Conservation (phyloP, 2,888 invertebrate genomes). For the Lithodes maja region DNA sequence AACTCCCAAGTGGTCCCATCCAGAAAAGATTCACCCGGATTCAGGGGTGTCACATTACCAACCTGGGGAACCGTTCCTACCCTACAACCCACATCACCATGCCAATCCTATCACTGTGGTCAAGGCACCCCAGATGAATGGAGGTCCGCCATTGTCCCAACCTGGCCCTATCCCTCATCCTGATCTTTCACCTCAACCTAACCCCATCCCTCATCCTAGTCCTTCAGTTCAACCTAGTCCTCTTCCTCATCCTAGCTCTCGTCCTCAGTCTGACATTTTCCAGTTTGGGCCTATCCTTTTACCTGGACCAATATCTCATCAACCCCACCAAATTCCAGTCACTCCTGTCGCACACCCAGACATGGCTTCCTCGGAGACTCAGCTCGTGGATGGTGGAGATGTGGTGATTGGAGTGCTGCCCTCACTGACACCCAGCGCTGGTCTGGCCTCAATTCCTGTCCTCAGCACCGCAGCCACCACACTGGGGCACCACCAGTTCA, state of each 20-base stretch:
- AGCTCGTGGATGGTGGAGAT: constrained; percentile 19
- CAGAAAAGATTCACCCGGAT: constrained; percentile 60
- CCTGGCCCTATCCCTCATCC: background rate
- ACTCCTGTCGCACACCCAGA: background rate
- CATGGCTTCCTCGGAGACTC: constrained; percentile 48
- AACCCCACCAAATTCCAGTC: no score
- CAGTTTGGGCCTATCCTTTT: background rate
- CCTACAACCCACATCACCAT: constrained; percentile 50
- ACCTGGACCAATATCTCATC: no score
- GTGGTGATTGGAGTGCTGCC: background rate
- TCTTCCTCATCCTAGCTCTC: background rate
- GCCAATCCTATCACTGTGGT: constrained; percentile 62
- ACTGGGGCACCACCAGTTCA: background rate
- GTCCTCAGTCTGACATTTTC: background rate
- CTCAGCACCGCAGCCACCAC: background rate
- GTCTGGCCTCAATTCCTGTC: background rate
- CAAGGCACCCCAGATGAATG: constrained; percentile 33
- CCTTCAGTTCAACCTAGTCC: background rate
- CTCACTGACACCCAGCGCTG: background rate
- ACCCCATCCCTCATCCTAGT: constrained; percentile 3
- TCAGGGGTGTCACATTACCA: constrained; percentile 69
- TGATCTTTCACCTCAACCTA: background rate
- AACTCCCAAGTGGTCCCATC: constrained; percentile 53
- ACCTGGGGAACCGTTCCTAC: constrained; percentile 59
- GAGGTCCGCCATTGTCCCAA: background rate